Base-by-base conservation (phyloP, 2,797 vertebrate genomes). In the Leptodactylus fallax region DNA sequence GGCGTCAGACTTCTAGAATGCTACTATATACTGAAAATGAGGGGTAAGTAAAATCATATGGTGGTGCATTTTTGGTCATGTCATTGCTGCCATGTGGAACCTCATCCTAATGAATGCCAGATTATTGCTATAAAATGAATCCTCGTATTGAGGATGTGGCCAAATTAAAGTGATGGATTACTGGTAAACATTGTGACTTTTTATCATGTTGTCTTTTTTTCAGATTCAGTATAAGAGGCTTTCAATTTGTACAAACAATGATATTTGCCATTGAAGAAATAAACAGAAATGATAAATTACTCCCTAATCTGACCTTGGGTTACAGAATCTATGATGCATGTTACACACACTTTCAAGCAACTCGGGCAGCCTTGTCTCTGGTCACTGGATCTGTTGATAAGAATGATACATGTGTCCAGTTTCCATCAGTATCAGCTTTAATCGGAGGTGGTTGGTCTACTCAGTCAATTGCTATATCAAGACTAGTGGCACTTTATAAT, bases 301-400 rank as follows among this genome's bases (percentile, higher is more conserved):
- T 94, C 25, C 93, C 93, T 67, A 93, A 94, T 82, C 83, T 94
- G 47, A 93, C 92, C 1, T 87, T 94, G 87, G 93, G 93, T 65
- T 93, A 94, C 87, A 91, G 90, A 76, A 89, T 93, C 53, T 92
- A 93, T 79, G 93, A 94, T 81, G 92, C 90, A 5, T 94, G 93
- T 69, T 91, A 91, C 19, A 80, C 91, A 21, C 91, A 90, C 56
- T 85, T 90, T 63, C 87, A 92, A 23, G 92, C 93, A 51, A 76
- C 90, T 6, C 90, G 91, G 72, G 90, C 91, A 1, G 91, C 92
- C 67, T 63, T 94, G 67, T 69, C 72, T 53, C 58, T 90, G 67
- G 71, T 63, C 14, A 71, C 87, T 36, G 87, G 87, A 2, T 6
- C 19, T 45, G 47, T 16, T 16, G 27, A 71, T 89, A 91, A 84